A percentile compares a stretch with the other conserved stretches of the same genome.
phyloP scores from a whole-genome alignment of 2,113 vertebrate species.

The Oceanites oceanicus region DNA sequence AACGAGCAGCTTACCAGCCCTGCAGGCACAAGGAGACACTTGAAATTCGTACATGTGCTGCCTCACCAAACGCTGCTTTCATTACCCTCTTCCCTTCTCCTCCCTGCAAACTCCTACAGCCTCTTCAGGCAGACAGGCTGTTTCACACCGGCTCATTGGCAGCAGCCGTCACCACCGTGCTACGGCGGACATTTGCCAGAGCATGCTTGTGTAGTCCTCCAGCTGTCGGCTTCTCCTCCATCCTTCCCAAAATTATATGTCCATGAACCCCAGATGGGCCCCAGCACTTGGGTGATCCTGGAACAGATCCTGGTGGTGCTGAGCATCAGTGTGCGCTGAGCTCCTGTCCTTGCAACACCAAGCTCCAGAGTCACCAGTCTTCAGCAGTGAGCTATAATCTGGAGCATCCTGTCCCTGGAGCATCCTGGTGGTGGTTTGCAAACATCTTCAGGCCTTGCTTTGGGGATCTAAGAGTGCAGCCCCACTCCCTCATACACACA shows the following conservation, averaged over 20 bases:
- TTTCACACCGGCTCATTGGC: neutral
- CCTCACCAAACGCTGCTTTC: neutral
- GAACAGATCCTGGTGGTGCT: neutral
- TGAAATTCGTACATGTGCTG: neutral
- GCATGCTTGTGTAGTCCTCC: neutral
- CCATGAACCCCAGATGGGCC: accelerated
- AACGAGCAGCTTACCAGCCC: neutral
- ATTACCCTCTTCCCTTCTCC: neutral
- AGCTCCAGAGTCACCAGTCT: neutral
- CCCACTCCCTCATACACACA: accelerated
- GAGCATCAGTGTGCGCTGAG: neutral
- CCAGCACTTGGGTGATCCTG: accelerated
- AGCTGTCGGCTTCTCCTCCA: neutral
- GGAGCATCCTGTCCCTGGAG: accelerated
- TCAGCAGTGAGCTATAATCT: accelerated
- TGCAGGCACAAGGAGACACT: neutral
- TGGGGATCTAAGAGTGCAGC: neutral
- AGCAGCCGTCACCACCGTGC: neutral
- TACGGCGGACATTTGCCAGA: neutral
- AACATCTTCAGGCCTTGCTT: neutral
- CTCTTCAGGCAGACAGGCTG: neutral
- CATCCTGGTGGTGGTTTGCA: neutral
- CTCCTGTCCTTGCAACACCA: neutral
- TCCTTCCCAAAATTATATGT: neutral
- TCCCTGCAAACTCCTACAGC: neutral